Percentiles rank a stretch among this genome's conserved stretches.
Evolutionary conservation across 2,888 invertebrate genomes (phyloP).

Genomic region (Apodemia zela): DNA sequence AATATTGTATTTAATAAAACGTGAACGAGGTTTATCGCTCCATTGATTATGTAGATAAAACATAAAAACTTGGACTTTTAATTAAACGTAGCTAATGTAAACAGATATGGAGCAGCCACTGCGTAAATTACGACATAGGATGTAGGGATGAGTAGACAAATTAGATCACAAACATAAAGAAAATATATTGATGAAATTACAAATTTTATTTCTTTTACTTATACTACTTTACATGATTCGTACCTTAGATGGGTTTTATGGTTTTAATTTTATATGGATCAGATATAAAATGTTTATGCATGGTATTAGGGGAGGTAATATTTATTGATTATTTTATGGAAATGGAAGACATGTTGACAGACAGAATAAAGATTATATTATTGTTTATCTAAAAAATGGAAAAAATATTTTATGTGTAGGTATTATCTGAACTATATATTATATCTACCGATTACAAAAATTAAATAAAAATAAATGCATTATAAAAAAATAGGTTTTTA

Average conservation of each 20-base stretch:
- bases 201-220: constrained; percentile 11
- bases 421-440: too few relatives aligned
- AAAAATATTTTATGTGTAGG: too few relatives aligned
- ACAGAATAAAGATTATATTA: neutral
- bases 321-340: constrained; percentile 9
- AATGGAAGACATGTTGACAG: neutral
- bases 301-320: neutral
- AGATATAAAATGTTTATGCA: constrained; percentile 4
- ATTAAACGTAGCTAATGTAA: constrained; percentile 58
- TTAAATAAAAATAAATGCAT: too few relatives aligned
- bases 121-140: constrained; percentile 44
- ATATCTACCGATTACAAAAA: too few relatives aligned
- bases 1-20: constrained; percentile 14
- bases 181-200: constrained; percentile 14
- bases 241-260: constrained; percentile 8
- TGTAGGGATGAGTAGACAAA: neutral
- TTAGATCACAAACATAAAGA: constrained; percentile 6
- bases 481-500: too few relatives aligned
- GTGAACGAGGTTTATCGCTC: constrained; percentile 19
- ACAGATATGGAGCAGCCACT: constrained; percentile 43
- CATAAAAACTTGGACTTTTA: constrained; percentile 50
- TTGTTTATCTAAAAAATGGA: too few relatives aligned
- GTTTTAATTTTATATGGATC: constrained; percentile 6
- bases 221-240: constrained; percentile 13
- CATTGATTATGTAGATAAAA: constrained; percentile 28